Evolutionary conservation across 2,888 invertebrate genomes (phyloP), one percentile per base, ranked within the genome.

Genomic region (Himalopsyche anomala): DNA sequence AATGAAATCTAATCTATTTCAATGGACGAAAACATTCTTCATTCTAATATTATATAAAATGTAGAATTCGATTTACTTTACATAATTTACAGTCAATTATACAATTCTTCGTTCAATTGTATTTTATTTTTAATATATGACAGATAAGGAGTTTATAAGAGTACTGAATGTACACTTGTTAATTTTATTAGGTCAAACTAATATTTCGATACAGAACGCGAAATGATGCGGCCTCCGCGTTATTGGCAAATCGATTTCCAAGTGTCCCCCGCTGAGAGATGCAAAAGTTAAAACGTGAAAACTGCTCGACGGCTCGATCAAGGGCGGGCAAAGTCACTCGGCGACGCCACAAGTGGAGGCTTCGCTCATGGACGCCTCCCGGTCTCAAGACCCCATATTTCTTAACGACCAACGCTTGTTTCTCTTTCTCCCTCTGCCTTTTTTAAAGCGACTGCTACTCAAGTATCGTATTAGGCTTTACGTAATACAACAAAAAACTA

Each of bases 351-450:
- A 62, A 62, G 62, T 62, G 62, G 62, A 19, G 62, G 28, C 62
- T 62, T 62, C 62, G 19, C 62, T 19, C 62, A 62, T 62, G 62
- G 62, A 62, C 62, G 62, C 62, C 51, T 51, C 12, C 51, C 51
- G 51, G 51, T 51, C 51, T 62, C 62, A 28, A 62, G 28, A 62
- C 62, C 11, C 62, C 62, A 28, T 28, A 62, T 62, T 62, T 62
- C 19, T 62, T 62, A 62, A 62, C 62, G 62, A 62, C 62, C 62
- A 19, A n/a, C 19, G 28, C 19, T 62, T 62, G 62, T 62, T 62
- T 62, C 19, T 62, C 62, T 62, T 62, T 62, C 62, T 19, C 62
- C 62, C 62, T 62, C 62, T 62, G 62, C 62, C 62, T 62, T 62
- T 51, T 62, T 62, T 56, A 62, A 19, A 28, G 19, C n/a, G 62